phyloP scores from a whole-genome alignment of 2,888 invertebrate species.

The Antitype chi region DNA sequence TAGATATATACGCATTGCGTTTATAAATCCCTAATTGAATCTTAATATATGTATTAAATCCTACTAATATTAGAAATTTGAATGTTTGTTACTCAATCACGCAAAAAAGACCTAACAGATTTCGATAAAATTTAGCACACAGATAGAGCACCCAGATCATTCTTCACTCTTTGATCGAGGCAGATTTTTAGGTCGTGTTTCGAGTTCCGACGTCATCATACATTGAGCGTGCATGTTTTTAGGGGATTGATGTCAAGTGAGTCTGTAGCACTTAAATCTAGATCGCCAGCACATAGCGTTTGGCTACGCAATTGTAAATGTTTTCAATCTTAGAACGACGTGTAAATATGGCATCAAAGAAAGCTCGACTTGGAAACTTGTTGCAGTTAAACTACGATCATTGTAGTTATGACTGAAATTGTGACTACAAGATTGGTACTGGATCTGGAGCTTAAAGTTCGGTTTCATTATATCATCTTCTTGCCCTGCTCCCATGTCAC shows the following conservation, averaged over 20 bases:
- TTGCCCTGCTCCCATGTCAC: too few species aligned
- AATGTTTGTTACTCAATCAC: too few species aligned
- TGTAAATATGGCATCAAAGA: background rate
- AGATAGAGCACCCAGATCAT: background rate
- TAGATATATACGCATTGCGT: background rate
- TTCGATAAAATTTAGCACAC: background rate
- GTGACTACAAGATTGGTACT: background rate
- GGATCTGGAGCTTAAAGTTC: background rate
- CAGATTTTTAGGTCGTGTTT: background rate
- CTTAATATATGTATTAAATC: background rate
- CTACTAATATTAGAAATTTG: too few species aligned
- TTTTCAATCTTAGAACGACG: background rate
- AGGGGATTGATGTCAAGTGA: conserved; percentile 23
- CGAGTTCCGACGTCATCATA: background rate
- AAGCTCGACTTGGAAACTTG: background rate
- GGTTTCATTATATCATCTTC: background rate
- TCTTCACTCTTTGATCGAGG: background rate
- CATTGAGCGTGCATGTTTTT: conserved; percentile 18
- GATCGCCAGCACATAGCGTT: background rate
- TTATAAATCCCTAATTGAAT: background rate
- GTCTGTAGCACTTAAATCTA: background rate
- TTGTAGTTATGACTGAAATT: background rate
- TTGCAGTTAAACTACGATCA: background rate
- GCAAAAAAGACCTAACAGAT: background rate
- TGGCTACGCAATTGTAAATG: background rate